Evolutionary conservation across 1,140 invertebrate species (phyloP), one percentile per base, ranked within the genome.

Genomic region (Sweltsa coloradensis): DNA sequence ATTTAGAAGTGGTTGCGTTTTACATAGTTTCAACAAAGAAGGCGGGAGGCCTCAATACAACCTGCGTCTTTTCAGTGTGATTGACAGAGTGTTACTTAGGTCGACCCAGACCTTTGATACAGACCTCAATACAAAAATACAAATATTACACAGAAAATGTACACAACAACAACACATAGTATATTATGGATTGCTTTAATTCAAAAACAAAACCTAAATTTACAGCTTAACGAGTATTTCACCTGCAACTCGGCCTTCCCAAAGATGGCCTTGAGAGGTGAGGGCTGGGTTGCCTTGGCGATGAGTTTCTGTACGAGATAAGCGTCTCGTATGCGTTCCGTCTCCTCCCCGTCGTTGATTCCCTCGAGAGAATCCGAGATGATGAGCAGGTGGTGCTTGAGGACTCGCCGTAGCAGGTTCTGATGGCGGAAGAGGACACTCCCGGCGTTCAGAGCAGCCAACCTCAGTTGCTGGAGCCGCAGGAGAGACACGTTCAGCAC

Each of bases 241-340:
- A 80, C 75, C 59, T 89, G 81, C 22, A 96, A 66, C 61, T 94
- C 89, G 40, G 78, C 72, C 41, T 83, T 71, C 5, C 74, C 75
- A 60, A 91, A 94, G 24, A 83, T 79, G 0, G 89, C 81, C 58
- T 91, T 91, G 1, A 96, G 65, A 0, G 90, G 88, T 45, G 89
- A 90, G 0, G 92, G 89, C 51, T 90, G 87, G 1, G 83, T 92
- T 1, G 88, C 85, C 53, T 85, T 74, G 16, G 74, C 61, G 34
- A 92, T 65, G 9, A 94, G 58, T 37, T 83, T 79, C 49, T 89
- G 83, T 5, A 90, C 58, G 4, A 87, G 60, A 0, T 75, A 67
- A 18, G 67, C 56, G 60, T 67, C 53, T 64, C 67, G 55, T 62
- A 19, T 61, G 60, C 63, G 58, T 11, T 71, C 69, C 0, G 59